Conservation (phyloP, 2,797 vertebrate genomes). For the Dromococcyx pavoninus region DNA sequence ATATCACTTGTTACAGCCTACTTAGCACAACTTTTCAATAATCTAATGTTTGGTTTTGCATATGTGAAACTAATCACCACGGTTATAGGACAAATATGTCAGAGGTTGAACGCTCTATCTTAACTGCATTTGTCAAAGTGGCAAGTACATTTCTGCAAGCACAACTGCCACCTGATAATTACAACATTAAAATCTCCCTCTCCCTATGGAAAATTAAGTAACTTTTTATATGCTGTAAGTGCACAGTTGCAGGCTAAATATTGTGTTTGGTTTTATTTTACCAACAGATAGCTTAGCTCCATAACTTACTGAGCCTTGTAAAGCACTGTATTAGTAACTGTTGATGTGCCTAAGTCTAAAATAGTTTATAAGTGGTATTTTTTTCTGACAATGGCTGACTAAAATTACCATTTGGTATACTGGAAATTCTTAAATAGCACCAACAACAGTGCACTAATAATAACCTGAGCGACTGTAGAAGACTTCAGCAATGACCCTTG, state of each 20-base stretch:
- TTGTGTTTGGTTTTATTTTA: slow-evolving; percentile 55
- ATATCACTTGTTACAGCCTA: background rate
- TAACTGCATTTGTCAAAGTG: background rate
- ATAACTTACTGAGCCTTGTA: slow-evolving; percentile 48
- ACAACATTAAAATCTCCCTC: background rate
- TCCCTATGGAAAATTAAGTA: slow-evolving; percentile 23
- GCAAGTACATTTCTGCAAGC: background rate
- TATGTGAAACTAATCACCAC: background rate
- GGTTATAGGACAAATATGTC: background rate
- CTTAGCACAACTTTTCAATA: background rate
- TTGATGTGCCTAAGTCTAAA: slow-evolving; percentile 26
- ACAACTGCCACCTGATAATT: background rate
- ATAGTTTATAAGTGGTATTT: slow-evolving; percentile 25
- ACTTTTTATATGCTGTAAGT: background rate
- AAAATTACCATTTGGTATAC: background rate
- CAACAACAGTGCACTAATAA: background rate
- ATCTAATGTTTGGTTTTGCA: background rate
- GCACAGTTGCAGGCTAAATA: slow-evolving; percentile 24
- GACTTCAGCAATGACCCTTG: background rate
- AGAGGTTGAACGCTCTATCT: background rate
- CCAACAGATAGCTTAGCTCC: slow-evolving; percentile 40
- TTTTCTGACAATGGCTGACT: slow-evolving; percentile 33
- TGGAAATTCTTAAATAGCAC: slow-evolving; percentile 45
- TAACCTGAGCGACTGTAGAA: background rate
- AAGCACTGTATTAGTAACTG: slow-evolving; percentile 25